These are phyloP conservation scores for Mesoligia furuncula DNA, from an alignment of 2,888 invertebrate genomes.

Conservation along the genomic window DNA sequence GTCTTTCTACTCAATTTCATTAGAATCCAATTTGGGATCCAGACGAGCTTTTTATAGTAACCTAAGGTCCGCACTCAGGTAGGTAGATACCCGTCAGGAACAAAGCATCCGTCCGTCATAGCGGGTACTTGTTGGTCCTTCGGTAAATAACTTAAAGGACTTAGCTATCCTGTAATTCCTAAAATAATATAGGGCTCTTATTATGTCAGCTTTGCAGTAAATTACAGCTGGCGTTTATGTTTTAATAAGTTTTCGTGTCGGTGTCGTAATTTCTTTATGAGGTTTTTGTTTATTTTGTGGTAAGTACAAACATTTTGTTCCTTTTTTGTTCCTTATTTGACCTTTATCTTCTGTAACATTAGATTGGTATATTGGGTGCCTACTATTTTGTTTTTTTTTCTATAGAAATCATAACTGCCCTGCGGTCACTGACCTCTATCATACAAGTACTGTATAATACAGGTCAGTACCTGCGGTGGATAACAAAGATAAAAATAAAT, in stretches of 20 bases:
- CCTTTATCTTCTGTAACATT: background rate
- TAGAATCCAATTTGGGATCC: background rate
- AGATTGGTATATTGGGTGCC: background rate
- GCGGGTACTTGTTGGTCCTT: constrained; percentile 17
- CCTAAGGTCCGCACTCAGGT: constrained; percentile 6
- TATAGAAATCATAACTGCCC: background rate
- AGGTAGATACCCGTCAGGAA: background rate
- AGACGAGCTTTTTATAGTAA: constrained; percentile 9
- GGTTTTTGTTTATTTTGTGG: background rate
- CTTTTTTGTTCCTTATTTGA: background rate
- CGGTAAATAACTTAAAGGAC: background rate
- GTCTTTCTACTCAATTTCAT: constrained; percentile 3
- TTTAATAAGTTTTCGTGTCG: constrained; percentile 40
- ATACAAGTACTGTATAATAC: too few species aligned
- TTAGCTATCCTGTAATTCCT: constrained; percentile 12
- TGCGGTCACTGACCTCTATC: too few species aligned
- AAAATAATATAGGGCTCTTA: constrained; percentile 35
- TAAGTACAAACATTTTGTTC: background rate
- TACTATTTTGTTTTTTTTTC: background rate
- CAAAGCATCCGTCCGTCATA: constrained; percentile 7
- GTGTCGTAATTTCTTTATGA: constrained; percentile 24
- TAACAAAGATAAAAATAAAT: background rate
- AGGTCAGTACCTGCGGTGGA: too few species aligned
- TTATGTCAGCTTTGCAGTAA: constrained; percentile 41
- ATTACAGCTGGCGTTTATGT: constrained; percentile 53